These are phyloP conservation scores for Polypedilum pembai DNA, from an alignment of 1,140 invertebrate genomes.

Conservation along the genomic window DNA sequence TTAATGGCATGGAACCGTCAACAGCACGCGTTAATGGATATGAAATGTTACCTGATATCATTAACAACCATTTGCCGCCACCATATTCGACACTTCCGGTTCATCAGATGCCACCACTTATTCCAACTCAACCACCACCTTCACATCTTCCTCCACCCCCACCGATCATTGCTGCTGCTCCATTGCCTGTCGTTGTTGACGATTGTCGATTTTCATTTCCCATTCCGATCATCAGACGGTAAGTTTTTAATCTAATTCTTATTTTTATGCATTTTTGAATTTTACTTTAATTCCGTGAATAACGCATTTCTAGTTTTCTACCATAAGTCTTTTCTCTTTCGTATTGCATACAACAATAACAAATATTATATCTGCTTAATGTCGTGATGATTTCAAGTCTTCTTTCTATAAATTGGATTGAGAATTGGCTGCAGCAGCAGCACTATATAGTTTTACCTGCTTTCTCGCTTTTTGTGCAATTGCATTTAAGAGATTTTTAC, in stretches of 20 bases:
- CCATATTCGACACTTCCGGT: constrained; percentile 10
- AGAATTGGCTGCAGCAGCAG: too few species aligned
- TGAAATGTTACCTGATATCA: constrained; percentile 26
- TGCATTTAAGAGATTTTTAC: too few species aligned
- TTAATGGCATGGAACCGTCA: neutral
- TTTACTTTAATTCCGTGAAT: neutral
- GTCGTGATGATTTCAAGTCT: too few species aligned
- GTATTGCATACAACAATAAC: neutral
- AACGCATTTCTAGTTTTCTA: neutral
- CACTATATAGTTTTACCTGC: too few species aligned
- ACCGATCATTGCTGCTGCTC: neutral
- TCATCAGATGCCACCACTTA: too few species aligned
- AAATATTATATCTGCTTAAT: too few species aligned
- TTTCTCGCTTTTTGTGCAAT: too few species aligned
- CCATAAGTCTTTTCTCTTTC: neutral
- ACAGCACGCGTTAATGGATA: neutral
- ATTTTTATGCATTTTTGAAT: neutral
- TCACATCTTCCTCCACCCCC: neutral
- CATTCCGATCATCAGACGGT: constrained; percentile 19
- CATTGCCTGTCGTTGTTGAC: neutral
- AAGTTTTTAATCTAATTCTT: neutral
- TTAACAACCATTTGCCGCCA: constrained; percentile 24
- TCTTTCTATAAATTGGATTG: too few species aligned
- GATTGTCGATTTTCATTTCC: constrained; percentile 26
- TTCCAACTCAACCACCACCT: neutral